These are phyloP conservation scores for Aegithalos caudatus DNA, from an alignment of 2,113 vertebrate species.

Conservation along the genomic window DNA sequence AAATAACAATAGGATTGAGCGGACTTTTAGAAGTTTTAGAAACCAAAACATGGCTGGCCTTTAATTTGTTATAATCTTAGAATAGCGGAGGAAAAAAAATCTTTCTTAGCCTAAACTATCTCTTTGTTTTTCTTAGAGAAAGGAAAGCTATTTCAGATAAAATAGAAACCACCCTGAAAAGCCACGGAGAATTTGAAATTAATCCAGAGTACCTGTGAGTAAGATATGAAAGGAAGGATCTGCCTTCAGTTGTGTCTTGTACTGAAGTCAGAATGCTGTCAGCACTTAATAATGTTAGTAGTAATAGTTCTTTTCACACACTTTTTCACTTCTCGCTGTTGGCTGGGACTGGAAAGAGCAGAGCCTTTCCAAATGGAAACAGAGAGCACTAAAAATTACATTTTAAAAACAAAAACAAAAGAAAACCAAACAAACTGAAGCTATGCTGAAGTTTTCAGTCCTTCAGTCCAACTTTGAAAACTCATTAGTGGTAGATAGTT, in stretches of 20 bases:
- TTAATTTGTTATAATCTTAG: neutral
- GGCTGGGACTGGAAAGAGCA: constrained; percentile 5
- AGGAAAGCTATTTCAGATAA: neutral
- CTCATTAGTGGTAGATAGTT: constrained; percentile 40
- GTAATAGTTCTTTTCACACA: constrained; percentile 15
- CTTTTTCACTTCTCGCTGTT: constrained; percentile 1
- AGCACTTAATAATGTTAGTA: constrained; percentile 39
- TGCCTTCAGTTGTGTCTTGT: constrained; percentile 23
- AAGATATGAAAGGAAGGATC: neutral
- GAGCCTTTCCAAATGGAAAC: constrained; percentile 34
- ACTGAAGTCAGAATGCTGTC: neutral
- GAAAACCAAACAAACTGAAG: constrained; percentile 2
- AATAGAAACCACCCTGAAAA: constrained; percentile 1
- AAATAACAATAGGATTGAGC: neutral
- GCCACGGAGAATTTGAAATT: constrained; percentile 3
- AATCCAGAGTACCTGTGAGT: constrained; percentile 9
- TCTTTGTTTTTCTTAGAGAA: constrained; percentile 3
- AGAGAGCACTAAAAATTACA: neutral
- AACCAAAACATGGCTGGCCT: neutral
- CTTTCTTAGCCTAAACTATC: neutral
- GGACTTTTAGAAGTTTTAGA: neutral
- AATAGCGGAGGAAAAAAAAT: neutral
- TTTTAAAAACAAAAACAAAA: constrained; percentile 18
- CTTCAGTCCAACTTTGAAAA: constrained; percentile 27
- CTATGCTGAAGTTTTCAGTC: neutral